Evolutionary conservation across 2,797 vertebrate genomes (phyloP).

Genomic region (Spheniscus humboldti): DNA sequence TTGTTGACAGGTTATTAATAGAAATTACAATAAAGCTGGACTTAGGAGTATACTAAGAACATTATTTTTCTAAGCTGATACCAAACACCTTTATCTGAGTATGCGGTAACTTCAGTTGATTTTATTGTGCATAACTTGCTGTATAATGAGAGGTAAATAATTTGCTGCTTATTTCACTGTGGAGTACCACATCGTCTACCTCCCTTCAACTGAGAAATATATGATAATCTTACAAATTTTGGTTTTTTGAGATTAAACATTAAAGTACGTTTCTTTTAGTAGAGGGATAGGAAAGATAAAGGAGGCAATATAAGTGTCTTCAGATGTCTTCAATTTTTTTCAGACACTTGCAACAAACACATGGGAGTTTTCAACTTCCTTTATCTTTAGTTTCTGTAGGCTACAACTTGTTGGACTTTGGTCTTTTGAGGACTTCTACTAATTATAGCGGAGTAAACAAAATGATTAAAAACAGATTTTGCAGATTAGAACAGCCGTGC

Average conservation of each 20-base stretch:
- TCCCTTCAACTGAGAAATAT: not conserved
- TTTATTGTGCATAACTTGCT: not conserved
- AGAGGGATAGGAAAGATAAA: not conserved
- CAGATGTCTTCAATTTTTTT: not conserved
- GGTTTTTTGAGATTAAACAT: not conserved
- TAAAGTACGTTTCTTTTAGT: not conserved
- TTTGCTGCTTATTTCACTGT: not conserved
- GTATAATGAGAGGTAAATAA: not conserved
- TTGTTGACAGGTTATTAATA: not conserved
- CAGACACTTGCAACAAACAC: not conserved
- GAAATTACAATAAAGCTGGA: not conserved
- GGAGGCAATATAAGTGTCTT: not conserved
- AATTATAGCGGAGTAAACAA: not conserved
- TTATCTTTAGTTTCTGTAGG: not conserved
- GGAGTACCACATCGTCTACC: fast-evolving
- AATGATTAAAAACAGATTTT: not conserved
- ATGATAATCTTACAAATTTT: not conserved
- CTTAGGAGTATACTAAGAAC: fast-evolving
- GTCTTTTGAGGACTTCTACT: not conserved
- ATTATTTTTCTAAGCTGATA: not conserved
- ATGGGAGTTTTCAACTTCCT: not conserved
- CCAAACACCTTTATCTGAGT: not conserved
- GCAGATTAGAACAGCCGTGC: not conserved
- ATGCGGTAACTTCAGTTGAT: not conserved
- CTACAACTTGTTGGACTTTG: not conserved